phyloP scores from a whole-genome alignment of 2,797 vertebrate genomes.

The Setipinna tenuifilis region DNA sequence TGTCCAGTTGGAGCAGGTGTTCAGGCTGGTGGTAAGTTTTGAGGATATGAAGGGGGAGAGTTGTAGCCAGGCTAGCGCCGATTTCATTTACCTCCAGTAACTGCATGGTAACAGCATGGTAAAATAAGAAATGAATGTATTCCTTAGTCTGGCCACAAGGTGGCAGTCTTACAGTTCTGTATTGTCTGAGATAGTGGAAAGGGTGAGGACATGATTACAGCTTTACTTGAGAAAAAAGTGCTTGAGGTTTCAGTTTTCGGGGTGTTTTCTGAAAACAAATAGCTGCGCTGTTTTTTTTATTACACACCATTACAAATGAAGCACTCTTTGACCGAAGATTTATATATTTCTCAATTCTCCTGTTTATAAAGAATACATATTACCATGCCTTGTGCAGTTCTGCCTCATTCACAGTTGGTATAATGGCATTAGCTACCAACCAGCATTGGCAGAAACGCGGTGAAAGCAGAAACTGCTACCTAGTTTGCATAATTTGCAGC shows the following conservation, averaged over 20 bases:
- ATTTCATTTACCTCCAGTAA: too few relatives aligned
- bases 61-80: too few relatives aligned
- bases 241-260: background rate
- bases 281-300: background rate
- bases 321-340: background rate
- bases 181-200: background rate
- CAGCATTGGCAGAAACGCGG: too few relatives aligned
- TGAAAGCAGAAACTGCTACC: background rate
- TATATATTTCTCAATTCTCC: background rate
- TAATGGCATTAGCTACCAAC: too few relatives aligned
- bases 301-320: background rate
- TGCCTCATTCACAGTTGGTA: too few relatives aligned
- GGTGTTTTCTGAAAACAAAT: background rate
- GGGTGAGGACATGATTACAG: background rate
- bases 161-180: background rate
- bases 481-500: background rate
- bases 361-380: background rate
- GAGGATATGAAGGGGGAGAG: background rate
- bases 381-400: background rate
- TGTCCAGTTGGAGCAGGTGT: background rate
- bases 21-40: background rate
- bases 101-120: too few relatives aligned
- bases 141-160: slow-evolving; percentile 20
- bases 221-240: background rate
- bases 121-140: background rate